These are phyloP conservation scores for Luperina testacea DNA, from an alignment of 2,888 invertebrate species.

Conservation along the genomic window DNA sequence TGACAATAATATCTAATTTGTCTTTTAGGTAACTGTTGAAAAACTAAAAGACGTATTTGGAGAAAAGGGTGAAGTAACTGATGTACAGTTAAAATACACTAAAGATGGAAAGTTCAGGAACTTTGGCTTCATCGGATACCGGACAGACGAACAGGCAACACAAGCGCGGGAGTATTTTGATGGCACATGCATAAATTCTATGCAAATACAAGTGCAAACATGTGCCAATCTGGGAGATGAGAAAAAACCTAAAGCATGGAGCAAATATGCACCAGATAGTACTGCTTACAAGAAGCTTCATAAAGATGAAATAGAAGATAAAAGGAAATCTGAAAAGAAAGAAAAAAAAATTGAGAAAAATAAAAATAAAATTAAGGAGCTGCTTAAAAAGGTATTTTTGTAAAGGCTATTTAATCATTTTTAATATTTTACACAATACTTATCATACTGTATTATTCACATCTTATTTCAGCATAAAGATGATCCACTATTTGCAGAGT, in stretches of 20 bases:
- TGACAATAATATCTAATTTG: constrained; percentile 44
- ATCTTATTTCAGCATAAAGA: constrained; percentile 92
- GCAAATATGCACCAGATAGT: constrained; percentile 96
- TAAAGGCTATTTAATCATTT: neutral
- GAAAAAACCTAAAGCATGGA: constrained; percentile 97
- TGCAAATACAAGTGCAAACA: constrained; percentile 94
- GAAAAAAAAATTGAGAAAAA: constrained; percentile 80
- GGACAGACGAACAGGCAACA: constrained; percentile 94
- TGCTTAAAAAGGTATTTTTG: constrained; percentile 91
- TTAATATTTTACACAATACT: neutral
- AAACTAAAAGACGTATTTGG: constrained; percentile 94
- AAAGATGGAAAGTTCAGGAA: constrained; percentile 97
- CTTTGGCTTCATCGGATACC: constrained; percentile 98
- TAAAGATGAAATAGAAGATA: constrained; percentile 80
- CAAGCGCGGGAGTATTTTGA: constrained; percentile 95
- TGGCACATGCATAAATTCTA: constrained; percentile 95
- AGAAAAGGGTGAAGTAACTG: constrained; percentile 96
- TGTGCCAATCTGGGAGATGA: constrained; percentile 92
- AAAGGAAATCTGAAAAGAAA: constrained; percentile 78
- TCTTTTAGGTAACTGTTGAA: constrained; percentile 93
- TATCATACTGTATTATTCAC: constrained; percentile 20
- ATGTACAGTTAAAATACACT: constrained; percentile 97
- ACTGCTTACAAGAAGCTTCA: constrained; percentile 91
- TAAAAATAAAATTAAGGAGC: constrained; percentile 91
- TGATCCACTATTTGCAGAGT: constrained; percentile 97